A percentile compares a stretch with the other conserved stretches of the same genome.
Conservation (phyloP, 2,797 vertebrate genomes). For the Syndactyla subalaris region DNA sequence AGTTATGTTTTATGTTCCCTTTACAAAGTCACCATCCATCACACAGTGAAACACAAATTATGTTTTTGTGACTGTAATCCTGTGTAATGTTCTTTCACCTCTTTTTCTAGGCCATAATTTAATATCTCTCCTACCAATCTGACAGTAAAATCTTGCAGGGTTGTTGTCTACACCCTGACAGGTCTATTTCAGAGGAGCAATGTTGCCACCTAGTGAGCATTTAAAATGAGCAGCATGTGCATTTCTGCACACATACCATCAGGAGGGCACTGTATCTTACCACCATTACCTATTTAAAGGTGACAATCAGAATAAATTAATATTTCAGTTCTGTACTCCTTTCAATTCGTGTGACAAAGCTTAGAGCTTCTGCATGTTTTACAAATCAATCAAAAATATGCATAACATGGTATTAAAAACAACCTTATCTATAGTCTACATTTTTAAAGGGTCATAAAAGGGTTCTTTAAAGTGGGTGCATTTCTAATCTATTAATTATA, state of each 20-base stretch:
- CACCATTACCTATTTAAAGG: background rate
- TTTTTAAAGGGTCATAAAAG: background rate
- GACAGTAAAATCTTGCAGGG: background rate
- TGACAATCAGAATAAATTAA: background rate
- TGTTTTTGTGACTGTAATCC: background rate
- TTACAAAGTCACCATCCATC: background rate
- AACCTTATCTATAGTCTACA: background rate
- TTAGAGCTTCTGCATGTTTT: background rate
- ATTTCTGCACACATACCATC: rapidly evolving
- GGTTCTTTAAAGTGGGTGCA: background rate
- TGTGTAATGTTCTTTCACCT: background rate
- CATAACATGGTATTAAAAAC: background rate
- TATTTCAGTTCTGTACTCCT: background rate
- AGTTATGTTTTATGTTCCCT: background rate
- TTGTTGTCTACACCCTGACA: background rate
- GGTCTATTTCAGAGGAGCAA: background rate
- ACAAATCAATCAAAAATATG: background rate
- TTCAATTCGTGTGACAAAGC: background rate
- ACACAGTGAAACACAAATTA: background rate
- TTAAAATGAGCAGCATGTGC: background rate
- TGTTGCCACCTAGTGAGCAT: conserved; percentile 69
- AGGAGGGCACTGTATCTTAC: background rate
- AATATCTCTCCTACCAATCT: background rate
- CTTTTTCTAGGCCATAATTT: background rate
- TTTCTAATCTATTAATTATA: background rate